Evolutionary conservation across 2,797 vertebrate species (phyloP).

Genomic region (Gallirallus australis): DNA sequence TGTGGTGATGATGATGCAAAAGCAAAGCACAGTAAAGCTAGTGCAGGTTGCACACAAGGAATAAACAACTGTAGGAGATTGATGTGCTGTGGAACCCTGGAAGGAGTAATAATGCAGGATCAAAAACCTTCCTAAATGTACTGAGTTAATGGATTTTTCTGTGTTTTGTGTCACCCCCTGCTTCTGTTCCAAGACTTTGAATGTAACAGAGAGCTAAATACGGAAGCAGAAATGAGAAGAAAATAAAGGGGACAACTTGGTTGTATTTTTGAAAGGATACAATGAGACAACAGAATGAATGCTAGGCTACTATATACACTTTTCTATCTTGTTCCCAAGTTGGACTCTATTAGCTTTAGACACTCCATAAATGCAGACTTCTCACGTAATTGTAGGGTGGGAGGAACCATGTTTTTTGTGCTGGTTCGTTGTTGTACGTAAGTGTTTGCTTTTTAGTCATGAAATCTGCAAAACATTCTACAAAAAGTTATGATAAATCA

Average conservation of each 20-base stretch:
- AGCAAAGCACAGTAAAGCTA: neutral
- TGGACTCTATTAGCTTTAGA: neutral
- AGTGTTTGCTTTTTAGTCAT: neutral
- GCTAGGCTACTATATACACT: neutral
- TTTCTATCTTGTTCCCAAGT: neutral
- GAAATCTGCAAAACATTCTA: neutral
- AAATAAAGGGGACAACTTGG: neutral
- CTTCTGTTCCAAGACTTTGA: neutral
- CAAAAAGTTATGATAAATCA: neutral
- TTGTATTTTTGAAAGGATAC: neutral
- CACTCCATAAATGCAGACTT: neutral
- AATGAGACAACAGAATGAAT: neutral
- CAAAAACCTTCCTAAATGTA: neutral
- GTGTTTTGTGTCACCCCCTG: neutral
- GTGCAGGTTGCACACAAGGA: neutral
- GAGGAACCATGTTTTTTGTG: neutral
- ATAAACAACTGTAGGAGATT: neutral
- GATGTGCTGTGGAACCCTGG: neutral
- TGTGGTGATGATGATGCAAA: neutral
- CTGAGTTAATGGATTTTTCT: neutral
- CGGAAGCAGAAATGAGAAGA: neutral
- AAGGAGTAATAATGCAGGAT: neutral
- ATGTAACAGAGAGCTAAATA: neutral
- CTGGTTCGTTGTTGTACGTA: fast-evolving
- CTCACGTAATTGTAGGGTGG: neutral